Base-by-base conservation (phyloP, 2,797 vertebrate species). In the Crenuchus spilurus region DNA sequence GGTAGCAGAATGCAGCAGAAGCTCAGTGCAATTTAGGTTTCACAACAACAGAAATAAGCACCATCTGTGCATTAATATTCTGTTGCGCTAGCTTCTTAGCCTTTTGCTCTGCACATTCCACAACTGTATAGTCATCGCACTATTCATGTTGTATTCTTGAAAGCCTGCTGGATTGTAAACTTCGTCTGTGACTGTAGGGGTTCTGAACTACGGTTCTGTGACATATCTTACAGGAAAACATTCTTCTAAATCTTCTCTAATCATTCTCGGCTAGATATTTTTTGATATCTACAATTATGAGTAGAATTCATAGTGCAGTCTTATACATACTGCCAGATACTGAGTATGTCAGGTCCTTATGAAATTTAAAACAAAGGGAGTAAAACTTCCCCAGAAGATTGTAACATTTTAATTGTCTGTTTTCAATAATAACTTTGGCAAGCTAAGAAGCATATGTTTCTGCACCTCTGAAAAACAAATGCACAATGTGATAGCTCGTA, bases 361-460 rank as follows among this genome's bases (percentile, higher is more conserved):
- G 67, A 63, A 71, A 71, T 75, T 67, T 20, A 78, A 72, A 71
- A 66, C 6, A 76, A 37, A 22, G 37, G 39, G 63, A 77, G 63
- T 66, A 55, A 70, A 67, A 66, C 51, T 26, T 75, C 67, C 80
- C 73, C 46, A 70, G 63, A 74, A 41, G 68, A 61, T 41, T 68
- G 66, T 58, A 79, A 70, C 70, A 74, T 55, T 68, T 77, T 63
- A 58, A 61, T 49, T 46, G 63, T 70, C 58, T 33, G 2, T 85
- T 84, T n/a, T 83, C 57, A 72, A 79, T 84, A 86, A 82, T 82
- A 86, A 90, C 90, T 92, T 92, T 92, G 92, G 91, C 91, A 92
- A 92, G 85, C 87, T 84, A 28, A 26, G 37, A 76, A 48, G 52
- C 58, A 73, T n/a, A 22, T 61, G 66, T 73, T 76, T 55, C 69